phyloP scores from a whole-genome alignment of 2,797 vertebrate species.

The Rhyacichthys aspro region DNA sequence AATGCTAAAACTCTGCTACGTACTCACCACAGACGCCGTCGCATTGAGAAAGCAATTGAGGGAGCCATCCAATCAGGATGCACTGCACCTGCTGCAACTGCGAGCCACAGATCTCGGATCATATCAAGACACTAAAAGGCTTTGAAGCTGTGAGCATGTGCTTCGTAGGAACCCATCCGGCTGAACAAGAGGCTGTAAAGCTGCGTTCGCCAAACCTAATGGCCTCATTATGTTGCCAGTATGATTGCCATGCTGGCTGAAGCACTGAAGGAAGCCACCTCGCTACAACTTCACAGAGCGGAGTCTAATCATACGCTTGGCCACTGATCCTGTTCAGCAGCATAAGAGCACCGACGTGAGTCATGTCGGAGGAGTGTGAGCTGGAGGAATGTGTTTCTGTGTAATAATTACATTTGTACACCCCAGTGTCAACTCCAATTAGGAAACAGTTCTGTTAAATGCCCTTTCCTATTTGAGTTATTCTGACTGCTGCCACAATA shows the following conservation, averaged over 20 bases:
- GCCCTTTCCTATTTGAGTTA: conserved; percentile 8
- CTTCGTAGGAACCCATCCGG: conserved; percentile 26
- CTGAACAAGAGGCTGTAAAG: conserved; percentile 43
- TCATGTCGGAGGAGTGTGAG: conserved; percentile 10
- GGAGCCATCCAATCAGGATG: conserved; percentile 58
- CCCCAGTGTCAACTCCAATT: conserved; percentile 60
- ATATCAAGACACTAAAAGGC: conserved; percentile 53
- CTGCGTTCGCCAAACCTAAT: conserved; percentile 54
- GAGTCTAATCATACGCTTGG: conserved; percentile 70
- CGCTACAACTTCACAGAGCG: conserved; percentile 48
- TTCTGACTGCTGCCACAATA: no score
- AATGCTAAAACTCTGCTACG: conserved; percentile 38
- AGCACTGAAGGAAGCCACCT: conserved; percentile 39
- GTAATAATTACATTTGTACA: conserved; percentile 61
- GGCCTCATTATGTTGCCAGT: conserved; percentile 66
- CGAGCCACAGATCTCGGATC: conserved; percentile 21
- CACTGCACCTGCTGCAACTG: conserved; percentile 46
- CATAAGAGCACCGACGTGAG: conserved; percentile 51
- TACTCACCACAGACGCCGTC: conserved; percentile 7
- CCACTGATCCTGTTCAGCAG: conserved; percentile 60
- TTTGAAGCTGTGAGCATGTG: conserved; percentile 39
- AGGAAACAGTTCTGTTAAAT: conserved; percentile 59
- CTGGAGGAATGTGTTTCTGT: conserved; percentile 16
- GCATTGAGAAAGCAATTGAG: conserved; percentile 54
- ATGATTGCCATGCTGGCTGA: conserved; percentile 44